Base-by-base conservation (phyloP, 2,113 vertebrate genomes). In the Tupaia chinensis region DNA sequence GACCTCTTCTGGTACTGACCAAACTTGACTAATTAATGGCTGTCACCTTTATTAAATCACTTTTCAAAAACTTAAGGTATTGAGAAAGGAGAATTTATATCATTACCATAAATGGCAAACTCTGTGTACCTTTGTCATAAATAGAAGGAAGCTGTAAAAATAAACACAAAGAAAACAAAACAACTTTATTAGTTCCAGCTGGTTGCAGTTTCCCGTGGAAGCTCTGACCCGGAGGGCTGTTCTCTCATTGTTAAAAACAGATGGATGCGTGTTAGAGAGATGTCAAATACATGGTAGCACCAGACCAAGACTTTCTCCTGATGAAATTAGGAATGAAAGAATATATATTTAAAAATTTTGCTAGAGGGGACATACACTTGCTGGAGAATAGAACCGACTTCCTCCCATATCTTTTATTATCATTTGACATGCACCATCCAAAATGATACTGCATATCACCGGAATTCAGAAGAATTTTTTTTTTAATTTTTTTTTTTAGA, bases 91-190 rank as follows among this genome's bases (percentile, higher is more conserved):
- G 58, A 60, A 29, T 81, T 82, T 34, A 54, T 61, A 14, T n/a
- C 54, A 29, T 88, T 63, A 60, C 92, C 73, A 32, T 89, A 92
- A 84, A 74, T 69, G 91, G 95, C 92, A 88, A 97, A 83, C 76
- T 54, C 81, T 27, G 60, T 25, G 63, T 27, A 44, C 76, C 58
- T 79, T 23, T 76, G 83, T 74, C 44, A 53, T 83, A 83, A 93
- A 83, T 77, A 53, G 89, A 83, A 95, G 96, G 96, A 97, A 97
- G 82, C 70, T 76, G 13, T 76, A 83, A 87, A 96, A 84, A 32
- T 10, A 72, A 88, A 85, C 76, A 91, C 9, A 84, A 69, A 29
- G 34, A 11, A 81, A 86, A 79, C 56, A 82, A 93, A 87, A 53
- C 20, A 54, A 14, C 56, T 60, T 17, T 1, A 4, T 65, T 44